phyloP scores from a whole-genome alignment of 2,113 vertebrate species.

The Orientallactaga bullata region DNA sequence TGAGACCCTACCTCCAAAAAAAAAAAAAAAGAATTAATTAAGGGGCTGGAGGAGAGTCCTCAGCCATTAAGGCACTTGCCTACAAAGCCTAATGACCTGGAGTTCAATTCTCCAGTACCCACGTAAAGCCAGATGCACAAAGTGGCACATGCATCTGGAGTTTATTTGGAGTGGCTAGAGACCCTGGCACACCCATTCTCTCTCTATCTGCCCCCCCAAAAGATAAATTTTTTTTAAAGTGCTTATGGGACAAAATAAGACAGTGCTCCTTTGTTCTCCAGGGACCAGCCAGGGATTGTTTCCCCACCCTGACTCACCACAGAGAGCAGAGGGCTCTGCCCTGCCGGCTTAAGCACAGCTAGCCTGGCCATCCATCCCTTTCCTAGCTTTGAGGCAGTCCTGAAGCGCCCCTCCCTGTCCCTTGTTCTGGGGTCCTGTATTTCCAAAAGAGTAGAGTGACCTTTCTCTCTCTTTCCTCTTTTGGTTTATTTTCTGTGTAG shows the following conservation, averaged over 20 bases:
- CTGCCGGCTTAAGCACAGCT: not conserved
- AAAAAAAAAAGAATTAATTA: no score
- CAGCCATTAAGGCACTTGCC: no score
- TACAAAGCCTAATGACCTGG: no score
- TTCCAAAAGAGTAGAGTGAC: not conserved
- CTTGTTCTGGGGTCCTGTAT: not conserved
- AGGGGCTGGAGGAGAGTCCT: no score
- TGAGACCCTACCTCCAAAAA: no score
- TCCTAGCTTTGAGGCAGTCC: not conserved
- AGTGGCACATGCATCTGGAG: no score
- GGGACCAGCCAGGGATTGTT: not conserved
- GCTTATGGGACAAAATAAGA: not conserved
- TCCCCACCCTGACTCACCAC: not conserved
- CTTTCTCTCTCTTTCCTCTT: not conserved
- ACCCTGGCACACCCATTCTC: no score
- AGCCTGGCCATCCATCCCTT: not conserved
- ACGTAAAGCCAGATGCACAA: no score
- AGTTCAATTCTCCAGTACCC: no score
- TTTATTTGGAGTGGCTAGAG: no score
- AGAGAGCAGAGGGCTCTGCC: not conserved
- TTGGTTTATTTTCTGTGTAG: not conserved
- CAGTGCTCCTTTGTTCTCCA: slow-evolving; percentile 3
- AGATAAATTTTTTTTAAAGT: not conserved
- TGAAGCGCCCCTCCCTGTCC: no score
- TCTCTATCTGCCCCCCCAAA: no score